Evolutionary conservation across 2,113 vertebrate species (phyloP).

Genomic region (Bothrops jararaca): DNA sequence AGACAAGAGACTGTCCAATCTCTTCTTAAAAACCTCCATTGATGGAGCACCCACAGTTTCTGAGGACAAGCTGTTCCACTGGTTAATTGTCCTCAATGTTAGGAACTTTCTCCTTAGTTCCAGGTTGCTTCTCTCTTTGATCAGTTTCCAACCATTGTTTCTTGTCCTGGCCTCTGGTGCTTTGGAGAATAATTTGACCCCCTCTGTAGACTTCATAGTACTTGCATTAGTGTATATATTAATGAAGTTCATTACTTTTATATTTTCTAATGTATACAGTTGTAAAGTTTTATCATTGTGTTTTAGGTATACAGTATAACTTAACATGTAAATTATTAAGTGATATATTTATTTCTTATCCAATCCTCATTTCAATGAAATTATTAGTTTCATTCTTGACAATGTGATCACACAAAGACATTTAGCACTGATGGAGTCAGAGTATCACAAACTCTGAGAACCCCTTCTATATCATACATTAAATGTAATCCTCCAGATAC

Average conservation of each 20-base stretch:
- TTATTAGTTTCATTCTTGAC: not conserved
- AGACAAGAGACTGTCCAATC: too few species aligned
- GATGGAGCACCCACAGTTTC: too few species aligned
- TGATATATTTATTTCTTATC: not conserved
- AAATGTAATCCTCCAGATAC: not conserved
- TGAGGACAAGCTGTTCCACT: too few species aligned
- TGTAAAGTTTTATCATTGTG: not conserved
- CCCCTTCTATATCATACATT: not conserved
- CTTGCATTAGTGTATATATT: not conserved
- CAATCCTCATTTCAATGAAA: not conserved
- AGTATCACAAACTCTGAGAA: not conserved
- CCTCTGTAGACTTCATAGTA: not conserved
- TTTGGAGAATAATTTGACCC: too few species aligned
- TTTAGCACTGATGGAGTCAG: not conserved
- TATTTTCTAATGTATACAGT: not conserved
- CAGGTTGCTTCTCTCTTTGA: too few species aligned
- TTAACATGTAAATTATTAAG: not conserved
- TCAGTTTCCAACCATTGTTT: too few species aligned
- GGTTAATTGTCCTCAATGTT: too few species aligned
- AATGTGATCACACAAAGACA: not conserved
- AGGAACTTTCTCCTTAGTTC: too few species aligned
- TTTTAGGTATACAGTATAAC: not conserved
- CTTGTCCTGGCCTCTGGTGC: too few species aligned
- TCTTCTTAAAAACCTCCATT: too few species aligned
- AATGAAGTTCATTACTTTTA: not conserved